Evolutionary conservation across 2,888 invertebrate genomes (phyloP).

Genomic region (Eucera pruinosa): DNA sequence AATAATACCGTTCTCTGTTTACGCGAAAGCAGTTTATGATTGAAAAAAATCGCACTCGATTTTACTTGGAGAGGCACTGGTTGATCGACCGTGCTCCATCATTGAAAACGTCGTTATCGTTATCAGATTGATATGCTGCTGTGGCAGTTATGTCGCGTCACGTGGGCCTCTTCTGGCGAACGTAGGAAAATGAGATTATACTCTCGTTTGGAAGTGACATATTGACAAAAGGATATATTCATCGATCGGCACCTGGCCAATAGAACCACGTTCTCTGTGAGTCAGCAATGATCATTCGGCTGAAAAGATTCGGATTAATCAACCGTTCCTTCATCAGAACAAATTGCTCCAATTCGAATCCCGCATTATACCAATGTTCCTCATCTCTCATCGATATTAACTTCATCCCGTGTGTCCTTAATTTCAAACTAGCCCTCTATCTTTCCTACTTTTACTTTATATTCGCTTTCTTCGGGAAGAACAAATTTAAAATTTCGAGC

Average conservation of each 20-base stretch:
- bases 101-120: constrained; percentile 58
- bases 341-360: constrained; percentile 1
- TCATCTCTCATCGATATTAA: background rate
- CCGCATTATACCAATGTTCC: background rate
- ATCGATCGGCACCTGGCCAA: constrained; percentile 40
- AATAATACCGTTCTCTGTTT: background rate
- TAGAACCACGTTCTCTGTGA: constrained; percentile 13
- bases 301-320: constrained; percentile 18
- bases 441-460: background rate
- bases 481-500: constrained; percentile 10
- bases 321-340: background rate
- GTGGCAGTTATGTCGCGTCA: constrained; percentile 58
- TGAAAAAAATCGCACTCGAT: background rate
- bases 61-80: constrained; percentile 24
- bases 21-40: background rate
- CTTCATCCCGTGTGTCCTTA: background rate
- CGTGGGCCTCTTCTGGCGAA: constrained; percentile 54
- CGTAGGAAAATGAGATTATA: constrained; percentile 61
- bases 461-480: background rate
- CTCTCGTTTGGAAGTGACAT: constrained; percentile 53
- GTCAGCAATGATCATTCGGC: constrained; percentile 15
- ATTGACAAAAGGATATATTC: constrained; percentile 55
- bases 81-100: constrained; percentile 41
- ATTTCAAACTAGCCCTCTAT: background rate
- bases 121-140: constrained; percentile 57